Evolutionary conservation across 2,888 invertebrate genomes (phyloP).

Genomic region (Agrochola lota): DNA sequence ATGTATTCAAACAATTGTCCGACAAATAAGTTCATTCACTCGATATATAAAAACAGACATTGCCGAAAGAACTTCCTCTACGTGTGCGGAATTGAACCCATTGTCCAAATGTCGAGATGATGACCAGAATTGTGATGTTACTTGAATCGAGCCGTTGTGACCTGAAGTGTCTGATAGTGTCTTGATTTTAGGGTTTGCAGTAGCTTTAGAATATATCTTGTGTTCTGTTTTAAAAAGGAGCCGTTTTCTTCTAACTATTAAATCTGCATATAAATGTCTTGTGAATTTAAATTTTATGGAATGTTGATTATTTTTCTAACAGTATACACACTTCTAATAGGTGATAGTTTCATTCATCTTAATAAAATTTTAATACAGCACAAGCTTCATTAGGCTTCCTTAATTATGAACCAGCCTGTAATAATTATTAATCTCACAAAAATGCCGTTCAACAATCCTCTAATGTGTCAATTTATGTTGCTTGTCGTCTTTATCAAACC

Average conservation of each 20-base stretch:
- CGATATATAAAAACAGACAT: conserved; percentile 46
- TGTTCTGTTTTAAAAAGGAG: too few relatives aligned
- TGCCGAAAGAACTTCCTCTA: conserved; percentile 71
- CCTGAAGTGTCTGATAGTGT: conserved; percentile 30
- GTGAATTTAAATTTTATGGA: conserved; percentile 1
- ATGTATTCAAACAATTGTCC: conserved; percentile 47
- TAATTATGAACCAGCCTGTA: neutral
- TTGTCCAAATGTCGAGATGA: conserved; percentile 62
- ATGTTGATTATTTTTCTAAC: neutral
- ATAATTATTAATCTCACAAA: neutral
- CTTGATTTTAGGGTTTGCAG: conserved; percentile 50
- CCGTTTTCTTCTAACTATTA: neutral
- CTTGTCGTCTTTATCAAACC: neutral
- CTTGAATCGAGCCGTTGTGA: conserved; percentile 57
- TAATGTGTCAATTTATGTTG: neutral
- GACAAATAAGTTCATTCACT: conserved; percentile 67
- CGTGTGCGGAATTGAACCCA: conserved; percentile 70
- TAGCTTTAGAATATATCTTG: neutral
- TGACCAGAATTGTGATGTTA: conserved; percentile 65
- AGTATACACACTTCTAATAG: neutral
- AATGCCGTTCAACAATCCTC: neutral
- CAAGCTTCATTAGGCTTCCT: neutral
- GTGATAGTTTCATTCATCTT: neutral
- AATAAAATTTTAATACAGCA: neutral
- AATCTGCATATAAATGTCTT: neutral